Conservation (phyloP, 2,113 vertebrate species). For the Larimichthys crocea region DNA sequence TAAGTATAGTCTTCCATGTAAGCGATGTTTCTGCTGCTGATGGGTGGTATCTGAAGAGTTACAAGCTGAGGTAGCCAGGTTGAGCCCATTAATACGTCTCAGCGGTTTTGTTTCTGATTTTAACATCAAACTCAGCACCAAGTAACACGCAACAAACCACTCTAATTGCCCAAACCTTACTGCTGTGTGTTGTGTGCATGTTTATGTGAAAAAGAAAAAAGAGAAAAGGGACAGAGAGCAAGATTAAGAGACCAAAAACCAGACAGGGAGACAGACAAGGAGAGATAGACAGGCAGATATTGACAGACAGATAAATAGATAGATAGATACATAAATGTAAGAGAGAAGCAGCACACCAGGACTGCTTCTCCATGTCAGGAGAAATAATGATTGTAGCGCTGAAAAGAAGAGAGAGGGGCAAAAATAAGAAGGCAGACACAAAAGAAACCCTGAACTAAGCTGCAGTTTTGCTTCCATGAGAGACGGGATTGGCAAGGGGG, state of each 20-base stretch:
- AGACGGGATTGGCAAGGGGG: slow-evolving; percentile 40
- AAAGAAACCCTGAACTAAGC: slow-evolving; percentile 53
- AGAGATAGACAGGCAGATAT: slow-evolving; percentile 1
- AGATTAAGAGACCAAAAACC: slow-evolving; percentile 13
- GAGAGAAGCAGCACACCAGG: slow-evolving; percentile 15
- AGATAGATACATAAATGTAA: slow-evolving; percentile 42
- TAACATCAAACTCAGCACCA: slow-evolving; percentile 13
- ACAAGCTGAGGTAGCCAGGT: slow-evolving; percentile 27
- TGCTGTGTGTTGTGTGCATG: slow-evolving; percentile 5
- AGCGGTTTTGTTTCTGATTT: slow-evolving; percentile 16
- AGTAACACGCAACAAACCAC: slow-evolving; percentile 29
- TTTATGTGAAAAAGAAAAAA: slow-evolving; percentile 18
- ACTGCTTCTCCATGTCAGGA: slow-evolving; percentile 41
- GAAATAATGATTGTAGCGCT: slow-evolving; percentile 61
- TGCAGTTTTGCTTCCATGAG: slow-evolving; percentile 42
- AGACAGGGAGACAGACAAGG: not conserved
- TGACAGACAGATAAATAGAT: slow-evolving; percentile 44
- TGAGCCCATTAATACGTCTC: slow-evolving; percentile 29
- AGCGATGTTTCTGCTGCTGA: slow-evolving; percentile 7
- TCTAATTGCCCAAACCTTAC: slow-evolving; percentile 31
- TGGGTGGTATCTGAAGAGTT: slow-evolving; percentile 22
- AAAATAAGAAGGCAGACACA: slow-evolving; percentile 50
- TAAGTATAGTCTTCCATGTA: not conserved
- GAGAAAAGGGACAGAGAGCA: slow-evolving; percentile 6
- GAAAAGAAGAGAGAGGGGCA: slow-evolving; percentile 47